Conservation (phyloP, 2,797 vertebrate genomes). For the Manis pentadactyla region DNA sequence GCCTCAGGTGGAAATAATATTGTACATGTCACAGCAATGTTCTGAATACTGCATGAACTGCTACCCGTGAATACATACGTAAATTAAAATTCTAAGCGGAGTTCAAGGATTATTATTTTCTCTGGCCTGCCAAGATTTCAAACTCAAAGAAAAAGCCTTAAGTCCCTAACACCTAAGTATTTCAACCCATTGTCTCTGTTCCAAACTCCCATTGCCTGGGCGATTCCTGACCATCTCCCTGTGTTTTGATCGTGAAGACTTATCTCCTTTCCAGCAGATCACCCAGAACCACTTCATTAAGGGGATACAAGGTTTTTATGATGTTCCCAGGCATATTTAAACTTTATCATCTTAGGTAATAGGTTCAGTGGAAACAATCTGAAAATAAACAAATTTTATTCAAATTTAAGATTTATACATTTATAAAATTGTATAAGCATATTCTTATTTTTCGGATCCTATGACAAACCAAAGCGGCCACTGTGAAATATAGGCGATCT, state of each 20-base stretch:
- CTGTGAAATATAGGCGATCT: not conserved
- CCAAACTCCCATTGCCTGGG: not conserved
- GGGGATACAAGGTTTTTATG: not conserved
- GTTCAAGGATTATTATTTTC: not conserved
- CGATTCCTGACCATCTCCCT: not conserved
- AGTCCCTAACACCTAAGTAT: not conserved
- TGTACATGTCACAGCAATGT: not conserved
- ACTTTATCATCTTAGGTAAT: not conserved
- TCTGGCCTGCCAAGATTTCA: not conserved
- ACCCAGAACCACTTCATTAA: not conserved
- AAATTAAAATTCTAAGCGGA: not conserved
- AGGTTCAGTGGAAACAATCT: not conserved
- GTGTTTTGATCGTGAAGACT: not conserved
- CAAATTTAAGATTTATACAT: not conserved
- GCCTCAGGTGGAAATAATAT: not conserved
- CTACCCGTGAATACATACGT: not conserved
- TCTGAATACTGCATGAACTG: not conserved
- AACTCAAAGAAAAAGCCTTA: constrained; percentile 9
- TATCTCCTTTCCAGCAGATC: not conserved
- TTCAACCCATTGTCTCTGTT: not conserved
- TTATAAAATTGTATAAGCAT: not conserved
- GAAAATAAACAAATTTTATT: not conserved
- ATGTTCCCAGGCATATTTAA: not conserved
- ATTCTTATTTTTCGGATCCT: constrained; percentile 17
- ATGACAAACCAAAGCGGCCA: not conserved